These are phyloP conservation scores for Scelioninae gen. 1 DNA, from an alignment of 2,888 invertebrate genomes.

Conservation along the genomic window DNA sequence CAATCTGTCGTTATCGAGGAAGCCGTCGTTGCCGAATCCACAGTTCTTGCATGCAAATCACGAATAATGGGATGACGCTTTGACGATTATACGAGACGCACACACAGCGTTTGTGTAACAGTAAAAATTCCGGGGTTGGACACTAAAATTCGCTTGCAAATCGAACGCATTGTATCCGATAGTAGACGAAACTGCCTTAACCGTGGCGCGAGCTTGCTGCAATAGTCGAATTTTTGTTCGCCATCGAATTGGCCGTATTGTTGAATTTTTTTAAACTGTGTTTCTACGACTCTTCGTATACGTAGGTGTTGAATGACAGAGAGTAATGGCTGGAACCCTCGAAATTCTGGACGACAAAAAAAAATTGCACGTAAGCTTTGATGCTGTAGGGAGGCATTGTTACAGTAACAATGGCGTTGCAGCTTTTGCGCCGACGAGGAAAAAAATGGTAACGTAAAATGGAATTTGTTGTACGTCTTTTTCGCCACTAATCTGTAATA, in stretches of 20 bases:
- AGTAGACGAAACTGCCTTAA: slow-evolving; percentile 79
- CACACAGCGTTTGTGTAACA: slow-evolving; percentile 56
- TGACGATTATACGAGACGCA: slow-evolving; percentile 79
- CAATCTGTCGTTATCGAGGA: slow-evolving; percentile 72
- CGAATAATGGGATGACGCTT: slow-evolving; percentile 78
- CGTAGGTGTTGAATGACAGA: slow-evolving; percentile 65
- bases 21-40: slow-evolving; percentile 73
- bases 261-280: slow-evolving; percentile 78
- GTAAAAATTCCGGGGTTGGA: slow-evolving; percentile 75
- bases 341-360: slow-evolving; percentile 54
- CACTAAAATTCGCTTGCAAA: slow-evolving; percentile 82
- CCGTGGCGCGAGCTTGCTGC: slow-evolving; percentile 38
- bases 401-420: slow-evolving; percentile 46
- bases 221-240: slow-evolving; percentile 75
- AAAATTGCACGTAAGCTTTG: slow-evolving; percentile 61
- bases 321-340: slow-evolving; percentile 63
- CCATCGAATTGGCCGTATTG: slow-evolving; percentile 78
- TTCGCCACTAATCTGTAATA: slow-evolving; percentile 20
- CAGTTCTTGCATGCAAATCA: slow-evolving; percentile 81
- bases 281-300: slow-evolving; percentile 73
- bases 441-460: slow-evolving; percentile 45
- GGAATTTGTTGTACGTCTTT: slow-evolving; percentile 29
- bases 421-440: slow-evolving; percentile 26
- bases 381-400: slow-evolving; percentile 50
- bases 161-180: slow-evolving; percentile 82